Evolutionary conservation across 92 coral and sea anemone species (phyloP), one percentile per base, ranked within the genome.

Genomic region (Heliopora coerulea): DNA sequence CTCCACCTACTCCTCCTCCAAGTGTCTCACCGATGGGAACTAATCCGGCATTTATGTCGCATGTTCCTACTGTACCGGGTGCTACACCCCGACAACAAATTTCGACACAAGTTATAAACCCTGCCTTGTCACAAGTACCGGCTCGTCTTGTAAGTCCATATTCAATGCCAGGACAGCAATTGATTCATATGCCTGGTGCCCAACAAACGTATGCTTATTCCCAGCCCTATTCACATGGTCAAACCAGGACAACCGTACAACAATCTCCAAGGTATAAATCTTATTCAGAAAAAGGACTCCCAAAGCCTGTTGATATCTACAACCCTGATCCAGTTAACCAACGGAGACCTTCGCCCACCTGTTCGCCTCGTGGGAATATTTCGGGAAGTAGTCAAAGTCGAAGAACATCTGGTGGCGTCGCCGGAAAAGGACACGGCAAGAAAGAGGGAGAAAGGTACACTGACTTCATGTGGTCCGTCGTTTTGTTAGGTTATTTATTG

Each of bases 1-100:
- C 96, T 30, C 96, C 98, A 40, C 93, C 92, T 32, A 90, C 97
- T 49, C 97, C 98, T 58, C 95, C 98, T 24, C 88, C 82, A 28
- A 85, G 86, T 7, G 86, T 88, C 27, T 90, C 96, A 21, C 93
- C 98, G 21, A 78, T 80, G 28, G 82, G 82, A 49, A 74, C 96
- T 3, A 70, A 35, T 26, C 63, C 62, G 17, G 49, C 46, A 10
- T 70, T 50, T 54, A 17, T 70, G 27, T 63, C 56, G 26, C 77
- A 70, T 39, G 52, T 70, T 26, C 77, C 56, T n/a, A 14, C 77
- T 19, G 54, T 70, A 14, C 77, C 77, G 29, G 77, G 40, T 35
- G 18, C 77, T 54, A 1, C 75, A 15, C 30, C 75, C 60, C 77
- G 77, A 34, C 77, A 56, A 26, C 77, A 70, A 54, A 0, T 70